These are phyloP conservation scores for Pardosa pseudoannulata DNA, from an alignment of 2,888 invertebrate species.

Conservation along the genomic window DNA sequence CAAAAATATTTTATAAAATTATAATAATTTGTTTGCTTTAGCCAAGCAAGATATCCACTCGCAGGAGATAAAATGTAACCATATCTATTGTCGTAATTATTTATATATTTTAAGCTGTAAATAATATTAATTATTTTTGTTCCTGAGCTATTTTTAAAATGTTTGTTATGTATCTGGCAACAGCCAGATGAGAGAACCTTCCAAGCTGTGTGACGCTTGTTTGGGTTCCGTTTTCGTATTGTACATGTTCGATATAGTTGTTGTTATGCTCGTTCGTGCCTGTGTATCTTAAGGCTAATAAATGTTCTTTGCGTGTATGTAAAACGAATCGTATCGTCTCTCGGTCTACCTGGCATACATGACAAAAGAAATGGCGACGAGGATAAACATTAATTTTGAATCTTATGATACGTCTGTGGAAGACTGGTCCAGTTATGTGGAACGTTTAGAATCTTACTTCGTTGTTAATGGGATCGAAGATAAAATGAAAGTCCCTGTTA, in stretches of 20 bases:
- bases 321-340: constrained; percentile 45
- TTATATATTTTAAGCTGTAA: too few species aligned
- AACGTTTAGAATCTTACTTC: constrained; percentile 49
- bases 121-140: too few species aligned
- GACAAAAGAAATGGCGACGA: constrained; percentile 47
- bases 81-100: too few species aligned
- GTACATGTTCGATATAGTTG: constrained; percentile 38
- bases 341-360: constrained; percentile 45
- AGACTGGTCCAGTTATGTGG: constrained; percentile 51
- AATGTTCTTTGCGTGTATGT: constrained; percentile 39
- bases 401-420: constrained; percentile 49
- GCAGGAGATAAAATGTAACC: too few species aligned
- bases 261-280: constrained; percentile 40
- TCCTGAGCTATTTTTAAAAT: too few species aligned
- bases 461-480: constrained; percentile 54
- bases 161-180: constrained; percentile 51
- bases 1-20: too few species aligned
- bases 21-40: too few species aligned
- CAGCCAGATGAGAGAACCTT: constrained; percentile 47
- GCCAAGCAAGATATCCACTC: too few species aligned
- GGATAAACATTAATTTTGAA: constrained; percentile 53
- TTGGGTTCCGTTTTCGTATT: too few species aligned
- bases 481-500: constrained; percentile 40
- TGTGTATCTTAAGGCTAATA: constrained; percentile 41
- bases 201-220: constrained; percentile 37